phyloP scores from a whole-genome alignment of 2,888 invertebrate genomes.

The Odontocerum albicorne region DNA sequence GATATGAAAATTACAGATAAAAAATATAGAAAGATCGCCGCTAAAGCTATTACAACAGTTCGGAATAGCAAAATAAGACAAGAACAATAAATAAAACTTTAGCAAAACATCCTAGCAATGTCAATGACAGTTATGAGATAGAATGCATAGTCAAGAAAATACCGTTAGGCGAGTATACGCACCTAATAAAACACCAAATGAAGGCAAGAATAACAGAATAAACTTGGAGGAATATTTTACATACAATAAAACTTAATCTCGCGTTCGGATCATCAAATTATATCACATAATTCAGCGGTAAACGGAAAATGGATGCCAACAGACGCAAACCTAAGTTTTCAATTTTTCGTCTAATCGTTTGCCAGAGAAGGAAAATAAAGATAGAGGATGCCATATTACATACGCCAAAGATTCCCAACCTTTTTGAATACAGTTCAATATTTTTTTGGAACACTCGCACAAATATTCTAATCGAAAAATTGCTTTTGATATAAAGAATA shows the following conservation, averaged over 20 bases:
- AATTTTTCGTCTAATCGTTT: conserved; percentile 25
- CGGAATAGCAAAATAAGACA: neutral
- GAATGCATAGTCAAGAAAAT: conserved; percentile 12
- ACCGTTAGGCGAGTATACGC: conserved; percentile 22
- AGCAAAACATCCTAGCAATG: conserved; percentile 22
- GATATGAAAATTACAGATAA: no score
- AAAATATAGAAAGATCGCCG: no score
- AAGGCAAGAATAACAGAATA: neutral
- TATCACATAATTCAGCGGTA: conserved; percentile 22
- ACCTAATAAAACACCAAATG: conserved; percentile 10
- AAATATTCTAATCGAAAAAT: neutral
- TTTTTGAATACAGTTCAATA: neutral
- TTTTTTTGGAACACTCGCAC: conserved; percentile 2
- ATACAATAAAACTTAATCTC: conserved; percentile 1
- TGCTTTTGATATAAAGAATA: neutral
- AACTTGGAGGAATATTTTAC: neutral
- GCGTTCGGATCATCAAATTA: neutral
- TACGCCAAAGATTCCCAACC: neutral
- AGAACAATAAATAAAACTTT: neutral
- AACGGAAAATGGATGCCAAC: conserved; percentile 29
- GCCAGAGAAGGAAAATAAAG: conserved; percentile 23
- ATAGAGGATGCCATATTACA: neutral
- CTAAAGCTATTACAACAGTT: no score
- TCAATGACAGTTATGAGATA: conserved; percentile 27
- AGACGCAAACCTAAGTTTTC: conserved; percentile 25